Conservation (phyloP, 2,797 vertebrate genomes). For the Phaenicophaeus curvirostris region DNA sequence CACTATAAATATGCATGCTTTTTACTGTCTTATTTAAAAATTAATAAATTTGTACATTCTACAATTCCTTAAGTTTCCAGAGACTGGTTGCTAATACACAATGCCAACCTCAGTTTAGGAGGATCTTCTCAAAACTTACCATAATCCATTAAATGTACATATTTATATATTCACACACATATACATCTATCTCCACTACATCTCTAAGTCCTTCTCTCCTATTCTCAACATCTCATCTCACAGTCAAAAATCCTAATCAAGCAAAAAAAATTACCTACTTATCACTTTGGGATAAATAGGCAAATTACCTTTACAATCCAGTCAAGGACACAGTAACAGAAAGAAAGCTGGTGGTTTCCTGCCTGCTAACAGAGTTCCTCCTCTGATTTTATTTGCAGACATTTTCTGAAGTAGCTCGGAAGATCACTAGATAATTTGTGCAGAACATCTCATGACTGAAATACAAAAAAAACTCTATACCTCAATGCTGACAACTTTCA, state of each 20-base stretch:
- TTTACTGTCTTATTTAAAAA: neutral
- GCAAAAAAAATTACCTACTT: neutral
- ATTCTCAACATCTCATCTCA: neutral
- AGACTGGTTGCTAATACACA: neutral
- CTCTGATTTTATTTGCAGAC: constrained; percentile 7
- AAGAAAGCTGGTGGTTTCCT: constrained; percentile 21
- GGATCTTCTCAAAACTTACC: neutral
- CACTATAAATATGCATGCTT: neutral
- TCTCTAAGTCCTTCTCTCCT: neutral
- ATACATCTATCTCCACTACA: neutral
- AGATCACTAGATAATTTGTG: constrained; percentile 5
- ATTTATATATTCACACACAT: neutral
- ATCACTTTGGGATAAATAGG: neutral
- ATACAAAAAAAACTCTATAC: neutral
- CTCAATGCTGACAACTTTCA: neutral
- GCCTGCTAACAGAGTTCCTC: constrained; percentile 5
- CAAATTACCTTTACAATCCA: neutral
- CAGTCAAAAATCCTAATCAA: neutral
- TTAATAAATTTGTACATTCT: neutral
- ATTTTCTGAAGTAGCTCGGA: neutral
- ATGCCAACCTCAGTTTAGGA: neutral
- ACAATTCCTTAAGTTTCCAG: neutral
- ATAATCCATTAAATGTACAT: neutral
- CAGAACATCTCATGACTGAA: neutral
- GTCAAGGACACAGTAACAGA: constrained; percentile 6